Conservation (phyloP, 2,888 invertebrate species). For the Sesia apiformis region DNA sequence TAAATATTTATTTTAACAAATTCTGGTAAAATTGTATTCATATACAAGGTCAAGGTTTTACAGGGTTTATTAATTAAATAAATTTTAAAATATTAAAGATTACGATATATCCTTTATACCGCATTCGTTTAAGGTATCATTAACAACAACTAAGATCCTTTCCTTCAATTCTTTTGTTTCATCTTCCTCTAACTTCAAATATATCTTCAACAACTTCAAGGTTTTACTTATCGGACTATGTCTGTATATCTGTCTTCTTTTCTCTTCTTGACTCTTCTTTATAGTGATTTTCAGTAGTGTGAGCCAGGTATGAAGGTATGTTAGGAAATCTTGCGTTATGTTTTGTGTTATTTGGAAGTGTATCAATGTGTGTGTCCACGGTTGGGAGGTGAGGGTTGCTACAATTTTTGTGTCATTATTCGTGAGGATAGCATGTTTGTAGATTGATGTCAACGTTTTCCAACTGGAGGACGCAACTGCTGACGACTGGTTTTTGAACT, state of each 20-base stretch:
- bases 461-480: constrained; percentile 30
- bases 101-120: no score
- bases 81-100: no score
- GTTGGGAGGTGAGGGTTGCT: constrained; percentile 48
- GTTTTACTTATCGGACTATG: constrained; percentile 48
- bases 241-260: constrained; percentile 30
- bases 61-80: no score
- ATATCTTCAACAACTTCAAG: constrained; percentile 36
- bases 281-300: constrained; percentile 45
- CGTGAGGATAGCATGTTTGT: constrained; percentile 48
- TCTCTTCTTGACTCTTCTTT: constrained; percentile 30
- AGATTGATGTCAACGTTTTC: constrained; percentile 53
- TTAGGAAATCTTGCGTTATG: constrained; percentile 43
- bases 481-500: constrained; percentile 42
- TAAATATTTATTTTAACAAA: no score
- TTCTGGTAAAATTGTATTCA: no score
- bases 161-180: constrained; percentile 29
- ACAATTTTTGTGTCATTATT: constrained; percentile 48
- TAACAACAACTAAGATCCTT: constrained; percentile 30
- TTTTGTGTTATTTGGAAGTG: constrained; percentile 55
- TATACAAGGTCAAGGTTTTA: no score
- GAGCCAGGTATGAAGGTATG: constrained; percentile 50
- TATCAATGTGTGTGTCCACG: constrained; percentile 56
- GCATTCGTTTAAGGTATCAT: constrained; percentile 28
- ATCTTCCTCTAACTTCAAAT: constrained; percentile 24